phyloP scores from a whole-genome alignment of 1,140 invertebrate genomes.

The Ceratina japonica region DNA sequence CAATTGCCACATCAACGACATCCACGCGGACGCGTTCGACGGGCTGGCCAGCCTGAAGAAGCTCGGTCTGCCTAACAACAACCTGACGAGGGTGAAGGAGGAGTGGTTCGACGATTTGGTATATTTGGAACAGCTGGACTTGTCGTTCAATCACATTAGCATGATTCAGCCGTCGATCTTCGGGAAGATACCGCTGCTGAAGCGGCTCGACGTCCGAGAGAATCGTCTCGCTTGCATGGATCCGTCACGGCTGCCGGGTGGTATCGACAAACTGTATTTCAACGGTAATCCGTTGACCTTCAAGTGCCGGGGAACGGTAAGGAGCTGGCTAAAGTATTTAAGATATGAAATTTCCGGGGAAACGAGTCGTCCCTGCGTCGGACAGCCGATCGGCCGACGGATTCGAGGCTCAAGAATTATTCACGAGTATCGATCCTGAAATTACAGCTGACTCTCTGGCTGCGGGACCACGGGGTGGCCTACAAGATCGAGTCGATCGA shows the following conservation, averaged over 20 bases:
- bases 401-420: too few relatives aligned
- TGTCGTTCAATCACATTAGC: conserved; percentile 70
- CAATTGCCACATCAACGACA: conserved; percentile 62
- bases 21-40: conserved; percentile 62
- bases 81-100: conserved; percentile 56
- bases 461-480: conserved; percentile 69
- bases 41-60: conserved; percentile 59
- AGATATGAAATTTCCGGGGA: too few relatives aligned
- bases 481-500: conserved; percentile 58
- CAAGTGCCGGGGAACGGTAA: conserved; percentile 69
- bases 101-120: conserved; percentile 65
- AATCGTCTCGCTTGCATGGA: conserved; percentile 67
- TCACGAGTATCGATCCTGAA: conserved; percentile 26
- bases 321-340: not conserved
- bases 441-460: conserved; percentile 73
- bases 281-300: conserved; percentile 67
- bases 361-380: too few relatives aligned
- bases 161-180: conserved; percentile 60
- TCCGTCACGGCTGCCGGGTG: conserved; percentile 51
- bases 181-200: conserved; percentile 55
- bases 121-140: conserved; percentile 68
- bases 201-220: conserved; percentile 66
- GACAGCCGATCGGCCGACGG: not conserved
- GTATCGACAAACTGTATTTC: conserved; percentile 69
- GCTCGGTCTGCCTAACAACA: conserved; percentile 67